These are phyloP conservation scores for Lithophane leautieri DNA, from an alignment of 2,888 invertebrate genomes.

Conservation along the genomic window DNA sequence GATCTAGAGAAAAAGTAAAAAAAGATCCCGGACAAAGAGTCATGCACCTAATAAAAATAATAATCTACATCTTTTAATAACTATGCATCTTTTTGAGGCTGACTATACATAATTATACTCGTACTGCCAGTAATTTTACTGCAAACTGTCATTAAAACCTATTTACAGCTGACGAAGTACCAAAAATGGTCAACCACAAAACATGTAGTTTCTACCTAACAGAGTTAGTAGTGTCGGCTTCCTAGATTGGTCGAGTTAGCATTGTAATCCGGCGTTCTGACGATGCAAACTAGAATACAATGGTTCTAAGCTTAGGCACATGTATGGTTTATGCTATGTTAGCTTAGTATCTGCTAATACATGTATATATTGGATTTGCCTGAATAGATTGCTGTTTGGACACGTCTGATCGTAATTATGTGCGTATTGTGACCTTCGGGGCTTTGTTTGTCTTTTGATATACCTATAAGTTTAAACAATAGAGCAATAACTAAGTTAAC, in stretches of 20 bases:
- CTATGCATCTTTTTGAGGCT: too few species aligned
- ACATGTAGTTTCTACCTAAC: neutral
- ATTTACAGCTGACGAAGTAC: neutral
- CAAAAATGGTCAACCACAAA: neutral
- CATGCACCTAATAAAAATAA: too few species aligned
- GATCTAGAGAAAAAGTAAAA: too few species aligned
- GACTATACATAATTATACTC: too few species aligned
- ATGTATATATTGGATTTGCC: constrained; percentile 45
- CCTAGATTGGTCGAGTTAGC: constrained; percentile 42
- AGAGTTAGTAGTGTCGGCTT: constrained; percentile 12
- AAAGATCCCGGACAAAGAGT: too few species aligned
- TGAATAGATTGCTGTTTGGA: constrained; percentile 54
- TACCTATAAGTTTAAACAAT: neutral
- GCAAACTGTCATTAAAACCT: neutral
- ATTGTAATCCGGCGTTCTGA: constrained; percentile 31
- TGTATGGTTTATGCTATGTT: neutral
- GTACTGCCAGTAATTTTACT: neutral
- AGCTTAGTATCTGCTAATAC: constrained; percentile 19
- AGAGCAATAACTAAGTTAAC: neutral
- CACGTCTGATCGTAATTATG: constrained; percentile 8
- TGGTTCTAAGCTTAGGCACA: constrained; percentile 35
- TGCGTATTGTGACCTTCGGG: constrained; percentile 7
- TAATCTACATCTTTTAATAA: too few species aligned
- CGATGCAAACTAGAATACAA: constrained; percentile 57
- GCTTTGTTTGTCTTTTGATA: neutral